phyloP scores from a whole-genome alignment of 1,140 invertebrate genomes.

The Colletes gigas region DNA sequence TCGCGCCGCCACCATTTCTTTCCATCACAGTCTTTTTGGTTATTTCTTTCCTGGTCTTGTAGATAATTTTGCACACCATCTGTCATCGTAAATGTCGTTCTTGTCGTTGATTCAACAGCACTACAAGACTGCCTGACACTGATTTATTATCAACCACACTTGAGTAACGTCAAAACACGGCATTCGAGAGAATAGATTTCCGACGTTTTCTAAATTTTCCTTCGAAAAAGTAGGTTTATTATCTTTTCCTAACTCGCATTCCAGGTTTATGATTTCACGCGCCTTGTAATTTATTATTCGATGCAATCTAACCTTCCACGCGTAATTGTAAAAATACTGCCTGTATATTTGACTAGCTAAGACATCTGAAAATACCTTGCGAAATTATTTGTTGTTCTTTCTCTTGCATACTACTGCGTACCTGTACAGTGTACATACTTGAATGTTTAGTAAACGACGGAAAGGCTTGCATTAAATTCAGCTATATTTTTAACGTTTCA shows the following conservation, averaged over 20 bases:
- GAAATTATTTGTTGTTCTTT: slow-evolving; percentile 9
- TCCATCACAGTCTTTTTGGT: neutral
- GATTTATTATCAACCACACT: slow-evolving; percentile 41
- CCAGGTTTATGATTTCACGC: neutral
- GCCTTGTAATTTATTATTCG: neutral
- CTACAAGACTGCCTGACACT: slow-evolving; percentile 39
- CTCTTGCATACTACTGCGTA: too few species aligned
- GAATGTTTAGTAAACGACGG: neutral
- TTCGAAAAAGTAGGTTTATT: neutral
- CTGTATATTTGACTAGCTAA: neutral
- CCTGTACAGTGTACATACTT: too few species aligned
- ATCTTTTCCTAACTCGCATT: neutral
- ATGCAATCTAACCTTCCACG: neutral
- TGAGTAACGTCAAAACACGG: slow-evolving; percentile 12
- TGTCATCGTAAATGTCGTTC: slow-evolving; percentile 52
- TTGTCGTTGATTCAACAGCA: slow-evolving; percentile 32
- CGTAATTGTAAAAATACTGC: slow-evolving; percentile 14
- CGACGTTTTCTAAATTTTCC: slow-evolving; percentile 18
- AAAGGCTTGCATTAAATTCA: neutral
- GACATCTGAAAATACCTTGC: neutral
- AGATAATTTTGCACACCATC: slow-evolving; percentile 47
- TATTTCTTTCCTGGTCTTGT: slow-evolving; percentile 4
- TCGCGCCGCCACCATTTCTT: neutral
- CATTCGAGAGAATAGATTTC: slow-evolving; percentile 16
- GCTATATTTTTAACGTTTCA: too few species aligned